Conservation (phyloP, 2,888 invertebrate genomes). For the Agapostemon virescens region DNA sequence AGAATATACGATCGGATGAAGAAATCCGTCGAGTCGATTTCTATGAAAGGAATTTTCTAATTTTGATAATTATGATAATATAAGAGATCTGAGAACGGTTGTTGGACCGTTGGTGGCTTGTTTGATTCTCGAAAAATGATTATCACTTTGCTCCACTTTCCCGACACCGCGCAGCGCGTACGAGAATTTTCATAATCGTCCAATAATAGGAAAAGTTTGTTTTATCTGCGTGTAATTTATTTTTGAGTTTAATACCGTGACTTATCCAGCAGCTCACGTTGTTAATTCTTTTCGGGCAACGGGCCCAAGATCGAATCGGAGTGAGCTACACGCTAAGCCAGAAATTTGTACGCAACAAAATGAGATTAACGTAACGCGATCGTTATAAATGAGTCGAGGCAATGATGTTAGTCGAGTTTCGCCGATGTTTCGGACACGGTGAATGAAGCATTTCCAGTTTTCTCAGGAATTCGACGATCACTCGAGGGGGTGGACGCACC, state of each 20-base stretch:
- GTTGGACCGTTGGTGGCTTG: too few species aligned
- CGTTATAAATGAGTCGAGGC: neutral
- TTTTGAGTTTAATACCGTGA: neutral
- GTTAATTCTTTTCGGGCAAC: constrained; percentile 47
- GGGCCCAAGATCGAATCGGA: constrained; percentile 40
- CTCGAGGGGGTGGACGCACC: neutral
- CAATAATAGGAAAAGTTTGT: neutral
- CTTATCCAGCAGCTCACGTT: neutral
- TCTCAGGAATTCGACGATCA: neutral
- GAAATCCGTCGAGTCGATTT: too few species aligned
- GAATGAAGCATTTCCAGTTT: neutral
- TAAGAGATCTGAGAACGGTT: too few species aligned
- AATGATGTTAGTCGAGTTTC: neutral
- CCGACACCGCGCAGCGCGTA: neutral
- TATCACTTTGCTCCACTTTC: neutral
- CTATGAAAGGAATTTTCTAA: too few species aligned
- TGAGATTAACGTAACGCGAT: constrained; percentile 9
- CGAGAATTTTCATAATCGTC: neutral
- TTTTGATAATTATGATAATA: too few species aligned
- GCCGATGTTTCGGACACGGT: neutral
- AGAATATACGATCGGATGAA: too few species aligned
- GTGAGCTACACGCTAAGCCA: constrained; percentile 27
- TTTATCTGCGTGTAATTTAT: neutral
- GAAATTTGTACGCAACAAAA: constrained; percentile 35
- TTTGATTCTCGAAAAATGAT: neutral